These are phyloP conservation scores for Agonopterix subpropinquella DNA, from an alignment of 2,888 invertebrate genomes.

Conservation along the genomic window DNA sequence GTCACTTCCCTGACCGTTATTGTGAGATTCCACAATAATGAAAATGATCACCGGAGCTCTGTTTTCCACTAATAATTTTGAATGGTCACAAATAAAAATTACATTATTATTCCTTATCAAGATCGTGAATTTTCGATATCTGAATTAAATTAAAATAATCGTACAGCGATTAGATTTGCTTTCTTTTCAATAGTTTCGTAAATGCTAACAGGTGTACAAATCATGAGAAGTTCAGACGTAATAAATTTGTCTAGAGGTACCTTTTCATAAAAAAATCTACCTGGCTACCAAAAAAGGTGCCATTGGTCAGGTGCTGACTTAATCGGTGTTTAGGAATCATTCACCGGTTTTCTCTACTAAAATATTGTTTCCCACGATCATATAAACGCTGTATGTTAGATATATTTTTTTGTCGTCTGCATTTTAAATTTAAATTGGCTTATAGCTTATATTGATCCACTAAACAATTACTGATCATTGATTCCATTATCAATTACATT, in stretches of 20 bases:
- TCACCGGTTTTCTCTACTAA: slow-evolving; percentile 28
- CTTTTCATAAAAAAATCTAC: slow-evolving; percentile 39
- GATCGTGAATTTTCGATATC: no score
- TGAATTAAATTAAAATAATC: slow-evolving; percentile 13
- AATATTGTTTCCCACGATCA: slow-evolving; percentile 53
- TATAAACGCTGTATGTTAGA: slow-evolving; percentile 19
- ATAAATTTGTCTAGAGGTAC: background rate
- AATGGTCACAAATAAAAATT: no score
- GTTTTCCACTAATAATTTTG: no score
- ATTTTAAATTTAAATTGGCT: slow-evolving; percentile 1
- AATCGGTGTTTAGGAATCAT: slow-evolving; percentile 33
- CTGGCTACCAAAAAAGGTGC: slow-evolving; percentile 46
- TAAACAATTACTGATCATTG: no score
- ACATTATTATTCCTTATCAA: no score
- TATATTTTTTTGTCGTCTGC: slow-evolving; percentile 5
- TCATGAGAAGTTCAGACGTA: background rate
- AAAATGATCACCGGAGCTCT: background rate
- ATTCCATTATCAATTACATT: background rate
- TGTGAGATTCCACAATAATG: slow-evolving; percentile 1
- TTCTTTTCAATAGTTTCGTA: slow-evolving; percentile 21
- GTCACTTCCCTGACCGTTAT: slow-evolving; percentile 1
- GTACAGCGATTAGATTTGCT: slow-evolving; percentile 23
- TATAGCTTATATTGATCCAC: no score
- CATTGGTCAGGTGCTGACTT: slow-evolving; percentile 53
- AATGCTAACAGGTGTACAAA: slow-evolving; percentile 24